Conservation (phyloP, 1,140 invertebrate species). For the Apocrypta bakeri region DNA sequence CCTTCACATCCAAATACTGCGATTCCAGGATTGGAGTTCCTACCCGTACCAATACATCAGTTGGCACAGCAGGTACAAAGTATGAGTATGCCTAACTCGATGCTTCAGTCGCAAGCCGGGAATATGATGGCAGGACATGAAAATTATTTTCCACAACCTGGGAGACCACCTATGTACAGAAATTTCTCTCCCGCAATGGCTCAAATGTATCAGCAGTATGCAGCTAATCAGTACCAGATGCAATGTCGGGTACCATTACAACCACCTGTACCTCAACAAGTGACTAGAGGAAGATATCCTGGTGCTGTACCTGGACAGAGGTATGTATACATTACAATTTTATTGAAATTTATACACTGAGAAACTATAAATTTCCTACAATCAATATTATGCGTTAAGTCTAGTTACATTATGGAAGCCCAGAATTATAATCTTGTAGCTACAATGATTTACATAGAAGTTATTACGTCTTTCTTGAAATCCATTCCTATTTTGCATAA, state of each 20-base stretch:
- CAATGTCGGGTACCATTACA: slow-evolving; percentile 70
- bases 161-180: slow-evolving; percentile 68
- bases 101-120: slow-evolving; percentile 66
- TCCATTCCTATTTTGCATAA: no score
- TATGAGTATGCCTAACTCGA: slow-evolving; percentile 70
- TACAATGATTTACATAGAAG: no score
- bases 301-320: slow-evolving; percentile 66
- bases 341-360: no score
- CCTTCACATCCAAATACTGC: slow-evolving; percentile 60
- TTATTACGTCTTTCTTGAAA: no score
- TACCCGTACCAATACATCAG: slow-evolving; percentile 74
- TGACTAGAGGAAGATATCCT: slow-evolving; percentile 69
- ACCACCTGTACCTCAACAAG: slow-evolving; percentile 71
- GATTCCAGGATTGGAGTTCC: slow-evolving; percentile 62
- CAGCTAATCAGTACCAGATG: slow-evolving; percentile 63
- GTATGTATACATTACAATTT: slow-evolving; percentile 51
- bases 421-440: no score
- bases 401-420: no score
- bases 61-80: slow-evolving; percentile 74
- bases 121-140: slow-evolving; percentile 68
- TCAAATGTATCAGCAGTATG: slow-evolving; percentile 65
- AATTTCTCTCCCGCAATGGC: slow-evolving; percentile 64
- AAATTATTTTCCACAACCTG: slow-evolving; percentile 66
- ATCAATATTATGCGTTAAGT: no score
- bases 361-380: no score